Base-by-base conservation (phyloP, 2,113 vertebrate species). In the Corvus cornix region DNA sequence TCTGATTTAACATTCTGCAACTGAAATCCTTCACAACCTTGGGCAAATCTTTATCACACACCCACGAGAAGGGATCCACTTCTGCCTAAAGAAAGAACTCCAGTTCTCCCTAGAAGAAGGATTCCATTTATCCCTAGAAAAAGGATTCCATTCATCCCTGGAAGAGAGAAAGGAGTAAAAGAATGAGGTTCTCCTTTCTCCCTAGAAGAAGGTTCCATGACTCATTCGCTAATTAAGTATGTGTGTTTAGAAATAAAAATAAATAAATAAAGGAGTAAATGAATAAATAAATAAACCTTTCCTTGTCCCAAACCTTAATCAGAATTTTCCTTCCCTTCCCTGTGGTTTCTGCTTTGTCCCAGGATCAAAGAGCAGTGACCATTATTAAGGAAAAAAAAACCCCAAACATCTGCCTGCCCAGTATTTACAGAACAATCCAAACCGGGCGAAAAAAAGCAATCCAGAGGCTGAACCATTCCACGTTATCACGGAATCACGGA, bases 321-420 rank as follows among this genome's bases (percentile, higher is more conserved):
- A 51, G 58, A 26, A 4, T 21, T 94, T 89, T 86, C 73, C 26
- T 52, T 49, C 16, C 21, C 17, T 37, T 53, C 49, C 77, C 76
- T 18, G 48, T n/a, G 72, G 58, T 86, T 94, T 84, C 64, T 89
- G 63, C 3, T 52, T 90, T 86, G 56, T 80, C 89, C 60, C 73
- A 64, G 73, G 60, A 96, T 95, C 86, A 96, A 94, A 95, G 83
- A 21, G 1, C 21, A 16, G 44, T 14, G n/a, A 17, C 35, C 39
- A 11, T 69, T 24, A 6, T 27, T 33, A 58, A 10, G 66, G 49
- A 33, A 82, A 87, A 56, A 64, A 91, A 81, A 81, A 2, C 28
- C 39, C 69, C 53, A n/a, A 67, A 86, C 68, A 81, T 68, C 68
- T 93, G 84, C 49, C 68, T 78, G 55, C 1, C 1, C 8, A 3